These are phyloP conservation scores for Acanthisitta chloris DNA, from an alignment of 2,113 vertebrate genomes.

Conservation along the genomic window DNA sequence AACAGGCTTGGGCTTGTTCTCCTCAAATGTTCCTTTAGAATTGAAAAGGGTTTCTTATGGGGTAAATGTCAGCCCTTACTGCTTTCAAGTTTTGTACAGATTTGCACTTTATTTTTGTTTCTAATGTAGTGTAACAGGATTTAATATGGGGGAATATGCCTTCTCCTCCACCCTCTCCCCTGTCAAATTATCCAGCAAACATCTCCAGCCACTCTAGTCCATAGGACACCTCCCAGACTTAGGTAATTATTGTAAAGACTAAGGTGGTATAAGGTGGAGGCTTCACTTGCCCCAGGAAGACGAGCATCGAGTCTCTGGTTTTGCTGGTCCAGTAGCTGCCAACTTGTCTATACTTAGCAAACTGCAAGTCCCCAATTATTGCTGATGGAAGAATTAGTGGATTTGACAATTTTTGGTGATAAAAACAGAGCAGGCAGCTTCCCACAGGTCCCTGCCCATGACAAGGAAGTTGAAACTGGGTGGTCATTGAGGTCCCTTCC, in stretches of 20 bases:
- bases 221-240: not conserved
- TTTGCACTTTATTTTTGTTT: slow-evolving; percentile 9
- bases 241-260: not conserved
- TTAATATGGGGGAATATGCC: not conserved
- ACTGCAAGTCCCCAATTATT: not conserved
- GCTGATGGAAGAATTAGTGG: not conserved
- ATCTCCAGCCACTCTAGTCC: not conserved
- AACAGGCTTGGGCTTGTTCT: slow-evolving; percentile 7
- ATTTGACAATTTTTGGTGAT: not conserved
- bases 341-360: not conserved
- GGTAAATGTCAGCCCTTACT: not conserved
- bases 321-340: not conserved
- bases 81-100: not conserved
- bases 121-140: not conserved
- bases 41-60: not conserved
- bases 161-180: not conserved
- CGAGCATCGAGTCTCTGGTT: rapidly evolving
- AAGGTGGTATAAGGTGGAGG: not conserved
- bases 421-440: not conserved
- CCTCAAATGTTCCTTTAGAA: not conserved
- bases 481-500: not conserved
- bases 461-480: not conserved
- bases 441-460: not conserved
- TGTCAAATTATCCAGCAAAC: not conserved
- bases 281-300: not conserved